Base-by-base conservation (phyloP, 1,140 invertebrate genomes). In the Stegodyphus mimosarum region DNA sequence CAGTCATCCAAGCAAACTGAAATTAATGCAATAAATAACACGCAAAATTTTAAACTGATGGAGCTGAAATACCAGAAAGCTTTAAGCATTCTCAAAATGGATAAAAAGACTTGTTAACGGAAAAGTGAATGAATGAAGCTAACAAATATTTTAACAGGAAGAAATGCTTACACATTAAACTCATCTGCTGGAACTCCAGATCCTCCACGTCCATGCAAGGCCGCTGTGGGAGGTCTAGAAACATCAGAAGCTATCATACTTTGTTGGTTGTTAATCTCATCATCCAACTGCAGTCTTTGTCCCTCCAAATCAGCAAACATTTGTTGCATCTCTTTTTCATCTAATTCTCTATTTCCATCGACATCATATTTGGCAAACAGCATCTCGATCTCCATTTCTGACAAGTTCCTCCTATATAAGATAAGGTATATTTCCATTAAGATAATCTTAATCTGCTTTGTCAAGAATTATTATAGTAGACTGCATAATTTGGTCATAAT, bases 341-440 rank as follows among this genome's bases (percentile, higher is more conserved):
- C 91, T 77, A 93, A 88, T 9, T 91, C 90, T 60, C 92, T 90
- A 88, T 92, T 92, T 63, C 92, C 92, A 88, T 93, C 93, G 87
- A 90, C 88, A 87, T 94, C 93, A 87, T 94, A 94, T 87, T 92
- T 92, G 5, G 92, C 91, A 88, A 94, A 93, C 88, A 94, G 92
- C 91, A 94, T 93, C 89, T 94, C 93, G 79, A 94, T 94, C 90
- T 94, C 94, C 87, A 92, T 89, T 88, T 94, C 93, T 85, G 92
- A 92, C 88, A 94, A 94, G 86, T 93, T 92, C 86, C 92, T 92
- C 63, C 87, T 87, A 60, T 15, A 15, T 33, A 64, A 48, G 52
- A 71, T 85, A 67, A 69, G 53, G 13, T 7, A n/a, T n/a, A n/a
- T n/a, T n/a, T n/a, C n/a, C n/a, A n/a, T n/a, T n/a, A n/a, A n/a